phyloP scores from a whole-genome alignment of 2,113 vertebrate genomes.

The Apteryx owenii region DNA sequence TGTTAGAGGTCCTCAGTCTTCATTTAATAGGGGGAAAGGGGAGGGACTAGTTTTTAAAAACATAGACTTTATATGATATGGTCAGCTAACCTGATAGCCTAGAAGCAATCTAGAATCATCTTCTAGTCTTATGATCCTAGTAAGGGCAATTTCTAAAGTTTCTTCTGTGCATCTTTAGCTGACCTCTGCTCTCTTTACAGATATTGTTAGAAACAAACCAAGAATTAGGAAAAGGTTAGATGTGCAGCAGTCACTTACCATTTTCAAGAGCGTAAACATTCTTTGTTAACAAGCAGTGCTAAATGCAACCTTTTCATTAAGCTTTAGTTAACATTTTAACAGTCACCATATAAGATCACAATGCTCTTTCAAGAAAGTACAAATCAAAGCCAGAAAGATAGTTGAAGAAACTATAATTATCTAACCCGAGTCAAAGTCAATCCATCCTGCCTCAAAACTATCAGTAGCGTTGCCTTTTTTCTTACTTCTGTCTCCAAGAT shows the following conservation, averaged over 20 bases:
- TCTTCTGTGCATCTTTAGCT: not conserved
- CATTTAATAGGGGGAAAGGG: rapidly evolving
- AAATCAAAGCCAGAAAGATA: not conserved
- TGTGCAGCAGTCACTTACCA: not conserved
- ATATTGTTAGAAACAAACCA: not conserved
- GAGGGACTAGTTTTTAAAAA: not conserved
- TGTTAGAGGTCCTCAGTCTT: not conserved
- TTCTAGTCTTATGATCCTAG: not conserved
- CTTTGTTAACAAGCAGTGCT: not conserved
- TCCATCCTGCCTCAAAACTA: not conserved
- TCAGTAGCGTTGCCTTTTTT: not conserved
- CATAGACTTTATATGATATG: not conserved
- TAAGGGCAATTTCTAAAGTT: too few species aligned
- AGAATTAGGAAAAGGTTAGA: not conserved
- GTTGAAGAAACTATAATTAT: not conserved
- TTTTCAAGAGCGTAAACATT: not conserved
- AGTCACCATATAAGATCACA: not conserved
- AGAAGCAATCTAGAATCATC: not conserved
- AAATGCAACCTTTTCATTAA: not conserved
- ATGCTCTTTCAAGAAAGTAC: not conserved
- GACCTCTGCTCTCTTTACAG: not conserved
- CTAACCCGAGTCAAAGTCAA: not conserved
- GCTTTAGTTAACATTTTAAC: not conserved
- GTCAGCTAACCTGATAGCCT: not conserved
- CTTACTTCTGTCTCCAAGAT: not conserved